A percentile compares a stretch with the other conserved stretches of the same genome.
Evolutionary conservation across 2,888 invertebrate species (phyloP).

Genomic region (Hipparchia semele): DNA sequence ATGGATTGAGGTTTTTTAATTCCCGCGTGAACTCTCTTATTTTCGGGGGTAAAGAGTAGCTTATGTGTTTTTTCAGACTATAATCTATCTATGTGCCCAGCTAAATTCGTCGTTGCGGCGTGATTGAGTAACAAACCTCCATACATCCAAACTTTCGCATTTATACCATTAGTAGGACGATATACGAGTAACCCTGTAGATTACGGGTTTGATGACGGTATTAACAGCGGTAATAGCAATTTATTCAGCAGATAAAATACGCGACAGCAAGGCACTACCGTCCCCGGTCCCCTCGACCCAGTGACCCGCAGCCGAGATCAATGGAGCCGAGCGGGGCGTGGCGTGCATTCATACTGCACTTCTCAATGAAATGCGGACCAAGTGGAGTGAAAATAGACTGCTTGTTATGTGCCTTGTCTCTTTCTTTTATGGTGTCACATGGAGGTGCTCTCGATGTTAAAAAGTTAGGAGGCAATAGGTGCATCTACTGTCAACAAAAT

Average conservation of each 20-base stretch:
- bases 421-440: conserved; percentile 10
- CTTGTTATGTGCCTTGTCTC: conserved; percentile 6
- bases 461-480: not conserved
- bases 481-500: not conserved
- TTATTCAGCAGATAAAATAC: conserved; percentile 3
- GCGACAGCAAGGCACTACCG: conserved; percentile 1
- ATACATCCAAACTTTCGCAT: too few species aligned
- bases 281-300: conserved; percentile 59
- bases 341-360: conserved; percentile 33
- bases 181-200: too few species aligned
- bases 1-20: too few species aligned
- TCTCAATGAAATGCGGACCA: conserved; percentile 37
- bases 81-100: too few species aligned
- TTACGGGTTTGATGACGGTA: not conserved
- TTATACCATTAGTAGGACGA: too few species aligned
- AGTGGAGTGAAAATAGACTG: conserved; percentile 13
- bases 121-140: too few species aligned
- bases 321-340: conserved; percentile 54
- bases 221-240: not conserved
- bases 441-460: not conserved
- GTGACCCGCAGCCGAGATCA: conserved; percentile 70
- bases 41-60: too few species aligned
- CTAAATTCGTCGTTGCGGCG: too few species aligned
- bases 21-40: too few species aligned
- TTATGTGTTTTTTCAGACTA: too few species aligned